phyloP scores from a whole-genome alignment of 2,888 invertebrate species.

The Euplagia quadripunctaria region DNA sequence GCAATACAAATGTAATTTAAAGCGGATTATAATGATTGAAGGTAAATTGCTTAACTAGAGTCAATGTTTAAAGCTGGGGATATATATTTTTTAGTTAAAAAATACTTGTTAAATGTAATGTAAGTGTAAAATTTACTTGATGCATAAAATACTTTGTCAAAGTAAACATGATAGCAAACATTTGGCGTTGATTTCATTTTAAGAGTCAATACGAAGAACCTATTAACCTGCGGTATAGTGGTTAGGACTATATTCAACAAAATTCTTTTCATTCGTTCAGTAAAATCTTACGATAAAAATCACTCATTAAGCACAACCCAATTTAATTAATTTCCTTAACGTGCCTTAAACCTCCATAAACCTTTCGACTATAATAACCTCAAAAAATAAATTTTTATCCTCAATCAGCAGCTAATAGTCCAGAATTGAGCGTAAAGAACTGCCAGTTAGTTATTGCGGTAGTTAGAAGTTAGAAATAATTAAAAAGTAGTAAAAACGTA shows the following conservation, averaged over 20 bases:
- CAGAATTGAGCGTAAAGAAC: conserved; percentile 27
- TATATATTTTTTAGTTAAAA: background rate
- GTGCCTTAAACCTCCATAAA: background rate
- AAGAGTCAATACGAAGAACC: background rate
- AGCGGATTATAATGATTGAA: conserved; percentile 6
- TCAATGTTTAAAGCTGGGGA: background rate
- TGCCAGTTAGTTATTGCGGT: conserved; percentile 29
- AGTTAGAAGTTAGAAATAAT: conserved; percentile 48
- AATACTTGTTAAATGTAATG: background rate
- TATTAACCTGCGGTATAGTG: too few species aligned
- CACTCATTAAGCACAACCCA: background rate
- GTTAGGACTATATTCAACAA: background rate
- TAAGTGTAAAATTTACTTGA: background rate
- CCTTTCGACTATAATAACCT: background rate
- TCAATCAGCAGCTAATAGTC: conserved; percentile 36
- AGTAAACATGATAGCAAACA: background rate
- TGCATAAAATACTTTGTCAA: background rate
- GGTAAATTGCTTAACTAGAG: background rate
- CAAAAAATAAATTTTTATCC: conserved; percentile 8
- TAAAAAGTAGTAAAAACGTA: conserved; percentile 49
- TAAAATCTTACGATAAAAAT: background rate
- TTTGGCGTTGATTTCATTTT: background rate
- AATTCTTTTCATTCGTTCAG: background rate
- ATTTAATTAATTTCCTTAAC: background rate
- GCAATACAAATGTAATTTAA: conserved; percentile 17